Base-by-base conservation (phyloP, 2,113 vertebrate genomes). In the Cacatua alba region DNA sequence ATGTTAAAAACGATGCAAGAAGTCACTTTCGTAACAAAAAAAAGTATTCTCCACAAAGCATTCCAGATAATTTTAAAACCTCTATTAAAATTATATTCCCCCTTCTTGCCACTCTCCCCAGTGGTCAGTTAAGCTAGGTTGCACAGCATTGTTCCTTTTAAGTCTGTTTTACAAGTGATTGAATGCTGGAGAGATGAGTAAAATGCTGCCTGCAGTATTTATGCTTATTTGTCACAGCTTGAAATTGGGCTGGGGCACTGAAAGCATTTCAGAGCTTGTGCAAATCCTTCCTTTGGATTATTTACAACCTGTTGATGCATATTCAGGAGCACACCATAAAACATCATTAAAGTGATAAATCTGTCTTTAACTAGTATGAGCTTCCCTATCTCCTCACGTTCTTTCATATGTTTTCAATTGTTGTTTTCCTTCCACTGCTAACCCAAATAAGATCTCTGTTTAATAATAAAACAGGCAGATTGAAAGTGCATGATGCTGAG, bases 281-380 rank as follows among this genome's bases (percentile, higher is more conserved):
- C 74, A 95, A 77, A 96, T 92, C 60, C 91, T 88, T 48, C 57
- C 37, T 69, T 55, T 77, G 62, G 79, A 91, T 95, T 95, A 96
- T 96, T 90, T 94, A 92, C 37, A 82, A 83, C 84, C 49, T 95
- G 92, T 86, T 85, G 85, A 70, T 93, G 71, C 75, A 76, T 79
- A 88, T 94, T 79, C 76, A 85, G 39, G 24, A 95, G 41, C 52
- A 82, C 29, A 91, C 17, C 76, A 49, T 76, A 91, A 97, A 96
- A 86, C 62, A 67, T 51, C 72, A 92, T 68, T 90, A 65, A 88
- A 87, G 48, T 52, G 21, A 86, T 82, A 87, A 94, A 92, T 88
- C 72, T 82, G 6, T 59, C 63, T 86, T 96, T 59, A 86, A 15
- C 52, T 78, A 70, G 78, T 55, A 18, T 4, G 33, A 90, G 68